Evolutionary conservation across 2,113 vertebrate species (phyloP).

Genomic region (Thymallus thymallus): DNA sequence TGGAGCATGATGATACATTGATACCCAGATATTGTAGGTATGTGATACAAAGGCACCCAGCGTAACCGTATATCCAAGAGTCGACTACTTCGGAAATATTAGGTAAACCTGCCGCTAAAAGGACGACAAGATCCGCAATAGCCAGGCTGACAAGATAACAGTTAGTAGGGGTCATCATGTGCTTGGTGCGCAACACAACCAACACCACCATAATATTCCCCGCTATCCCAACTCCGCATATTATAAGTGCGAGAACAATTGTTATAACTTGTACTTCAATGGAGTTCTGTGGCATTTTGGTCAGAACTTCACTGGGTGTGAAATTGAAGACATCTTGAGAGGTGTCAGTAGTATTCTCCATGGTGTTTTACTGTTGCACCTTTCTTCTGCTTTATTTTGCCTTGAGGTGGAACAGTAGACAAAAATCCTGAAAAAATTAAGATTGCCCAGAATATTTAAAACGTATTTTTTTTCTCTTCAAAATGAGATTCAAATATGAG

Average conservation of each 20-base stretch:
- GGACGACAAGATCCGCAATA: constrained; percentile 80
- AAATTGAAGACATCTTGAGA: constrained; percentile 35
- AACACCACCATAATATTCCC: constrained; percentile 85
- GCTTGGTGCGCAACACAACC: constrained; percentile 79
- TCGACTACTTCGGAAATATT: constrained; percentile 78
- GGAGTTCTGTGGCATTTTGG: constrained; percentile 74
- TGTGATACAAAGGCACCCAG: constrained; percentile 83
- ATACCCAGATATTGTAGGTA: constrained; percentile 87
- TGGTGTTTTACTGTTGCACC: constrained; percentile 30
- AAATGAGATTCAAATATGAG: not conserved
- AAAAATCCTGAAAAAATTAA: constrained; percentile 36
- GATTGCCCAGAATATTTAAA: not conserved
- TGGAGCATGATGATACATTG: constrained; percentile 83
- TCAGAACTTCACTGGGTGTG: constrained; percentile 58
- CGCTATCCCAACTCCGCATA: constrained; percentile 80
- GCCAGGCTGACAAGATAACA: constrained; percentile 87
- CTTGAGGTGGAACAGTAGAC: not conserved
- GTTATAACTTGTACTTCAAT: constrained; percentile 80
- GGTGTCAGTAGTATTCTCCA: constrained; percentile 60
- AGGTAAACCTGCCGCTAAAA: constrained; percentile 80
- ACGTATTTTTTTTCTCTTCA: not conserved
- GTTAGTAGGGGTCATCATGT: constrained; percentile 87
- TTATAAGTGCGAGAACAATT: constrained; percentile 80
- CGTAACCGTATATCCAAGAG: constrained; percentile 82
- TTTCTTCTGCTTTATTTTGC: not conserved